These are phyloP conservation scores for Carcharodon carcharias DNA, from an alignment of 2,797 vertebrate genomes.

Conservation along the genomic window DNA sequence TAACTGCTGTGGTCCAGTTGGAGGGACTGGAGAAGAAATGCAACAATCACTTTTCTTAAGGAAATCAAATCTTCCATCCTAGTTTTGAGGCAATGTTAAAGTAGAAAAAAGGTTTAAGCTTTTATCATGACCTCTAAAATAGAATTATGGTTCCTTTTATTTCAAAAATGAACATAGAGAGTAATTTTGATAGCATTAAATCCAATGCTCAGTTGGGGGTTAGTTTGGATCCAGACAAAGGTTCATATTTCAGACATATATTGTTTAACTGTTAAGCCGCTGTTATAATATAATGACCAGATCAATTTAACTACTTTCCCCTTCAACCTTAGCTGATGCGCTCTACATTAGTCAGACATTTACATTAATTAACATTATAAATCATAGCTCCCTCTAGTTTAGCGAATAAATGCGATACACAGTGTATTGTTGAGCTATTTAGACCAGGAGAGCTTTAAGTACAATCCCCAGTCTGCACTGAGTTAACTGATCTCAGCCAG, in stretches of 20 bases:
- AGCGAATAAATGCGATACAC: background rate
- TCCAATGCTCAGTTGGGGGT: background rate
- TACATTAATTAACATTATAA: background rate
- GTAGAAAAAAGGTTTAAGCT: background rate
- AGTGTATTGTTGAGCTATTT: background rate
- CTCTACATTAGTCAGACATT: background rate
- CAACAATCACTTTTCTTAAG: background rate
- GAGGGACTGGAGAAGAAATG: background rate
- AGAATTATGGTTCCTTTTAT: background rate
- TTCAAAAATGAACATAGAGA: background rate
- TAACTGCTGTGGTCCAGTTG: background rate
- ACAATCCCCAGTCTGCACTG: background rate
- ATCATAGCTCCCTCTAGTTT: background rate
- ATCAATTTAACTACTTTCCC: conserved; percentile 2
- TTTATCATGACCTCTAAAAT: background rate
- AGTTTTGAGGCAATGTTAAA: background rate
- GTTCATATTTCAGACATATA: conserved; percentile 1
- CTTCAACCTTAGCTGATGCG: background rate
- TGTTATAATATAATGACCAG: background rate
- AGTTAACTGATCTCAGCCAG: background rate
- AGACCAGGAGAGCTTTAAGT: background rate
- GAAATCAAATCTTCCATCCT: background rate
- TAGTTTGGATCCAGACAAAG: conserved; percentile 9
- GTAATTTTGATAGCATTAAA: conserved; percentile 13
- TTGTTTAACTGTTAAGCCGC: conserved; percentile 19